Evolutionary conservation across 2,888 invertebrate genomes (phyloP).

Genomic region (Drosophila mayaguana): DNA sequence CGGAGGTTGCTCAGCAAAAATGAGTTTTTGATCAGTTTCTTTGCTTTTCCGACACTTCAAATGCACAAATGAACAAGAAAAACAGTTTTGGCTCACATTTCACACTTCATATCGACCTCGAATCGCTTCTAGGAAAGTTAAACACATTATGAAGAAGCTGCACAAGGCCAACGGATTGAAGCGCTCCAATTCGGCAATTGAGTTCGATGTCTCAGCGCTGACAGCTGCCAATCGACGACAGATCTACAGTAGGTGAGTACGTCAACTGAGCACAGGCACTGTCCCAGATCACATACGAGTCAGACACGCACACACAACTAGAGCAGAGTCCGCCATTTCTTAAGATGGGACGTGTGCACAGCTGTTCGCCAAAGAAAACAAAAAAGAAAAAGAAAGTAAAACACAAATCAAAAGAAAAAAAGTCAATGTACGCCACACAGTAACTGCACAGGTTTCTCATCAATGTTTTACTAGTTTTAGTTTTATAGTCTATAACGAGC

Average conservation of each 20-base stretch:
- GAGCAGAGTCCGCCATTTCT: slow-evolving; percentile 37
- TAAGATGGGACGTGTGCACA: slow-evolving; percentile 50
- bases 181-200: slow-evolving; percentile 89
- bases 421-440: slow-evolving; percentile 15
- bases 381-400: background rate
- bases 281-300: slow-evolving; percentile 7
- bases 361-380: slow-evolving; percentile 34
- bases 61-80: background rate
- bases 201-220: slow-evolving; percentile 88
- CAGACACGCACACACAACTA: slow-evolving; percentile 22
- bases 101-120: slow-evolving; percentile 18
- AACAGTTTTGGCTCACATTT: slow-evolving; percentile 26
- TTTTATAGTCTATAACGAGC: slow-evolving; percentile 41
- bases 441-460: slow-evolving; percentile 64
- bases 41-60: slow-evolving; percentile 40
- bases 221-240: slow-evolving; percentile 88
- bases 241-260: slow-evolving; percentile 86
- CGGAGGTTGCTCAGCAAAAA: background rate
- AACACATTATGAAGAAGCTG: slow-evolving; percentile 86
- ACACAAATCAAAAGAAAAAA: too few relatives aligned
- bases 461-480: slow-evolving; percentile 31
- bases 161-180: slow-evolving; percentile 86
- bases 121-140: slow-evolving; percentile 80
- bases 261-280: slow-evolving; percentile 25
- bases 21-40: background rate